phyloP scores from a whole-genome alignment of 1,140 invertebrate genomes.

The Uloborus diversus region DNA sequence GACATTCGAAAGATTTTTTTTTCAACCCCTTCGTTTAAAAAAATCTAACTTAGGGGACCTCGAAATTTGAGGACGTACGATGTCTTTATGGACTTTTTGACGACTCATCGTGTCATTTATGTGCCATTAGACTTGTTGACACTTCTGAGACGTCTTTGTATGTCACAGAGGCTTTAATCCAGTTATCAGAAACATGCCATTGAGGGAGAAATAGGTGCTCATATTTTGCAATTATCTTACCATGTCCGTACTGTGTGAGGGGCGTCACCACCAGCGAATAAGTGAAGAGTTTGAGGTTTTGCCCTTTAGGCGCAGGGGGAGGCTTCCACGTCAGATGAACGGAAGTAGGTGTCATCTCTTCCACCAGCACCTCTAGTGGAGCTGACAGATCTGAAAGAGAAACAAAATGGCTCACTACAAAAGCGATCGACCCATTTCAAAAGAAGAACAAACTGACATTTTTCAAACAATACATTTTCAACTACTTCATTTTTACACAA shows the following conservation, averaged over 20 bases:
- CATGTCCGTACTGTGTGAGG: slow-evolving; percentile 29
- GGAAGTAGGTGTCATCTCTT: slow-evolving; percentile 19
- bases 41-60: background rate
- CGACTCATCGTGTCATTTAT: too few relatives aligned
- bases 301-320: slow-evolving; percentile 23
- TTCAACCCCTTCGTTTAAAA: too few relatives aligned
- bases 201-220: background rate
- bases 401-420: background rate
- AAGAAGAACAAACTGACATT: background rate
- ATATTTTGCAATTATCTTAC: background rate
- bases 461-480: background rate
- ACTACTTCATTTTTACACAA: background rate
- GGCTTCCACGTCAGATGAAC: slow-evolving; percentile 36
- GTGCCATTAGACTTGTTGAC: too few relatives aligned
- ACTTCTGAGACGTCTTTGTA: too few relatives aligned
- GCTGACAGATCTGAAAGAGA: slow-evolving; percentile 34
- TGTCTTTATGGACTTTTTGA: too few relatives aligned
- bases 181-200: background rate
- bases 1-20: too few relatives aligned
- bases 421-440: background rate
- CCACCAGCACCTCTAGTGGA: slow-evolving; percentile 30
- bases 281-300: slow-evolving; percentile 34
- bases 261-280: slow-evolving; percentile 28
- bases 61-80: background rate
- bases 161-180: background rate